A percentile compares a stretch with the other conserved stretches of the same genome.
Conservation (phyloP, 2,888 invertebrate genomes). For the Orthosia incerta region DNA sequence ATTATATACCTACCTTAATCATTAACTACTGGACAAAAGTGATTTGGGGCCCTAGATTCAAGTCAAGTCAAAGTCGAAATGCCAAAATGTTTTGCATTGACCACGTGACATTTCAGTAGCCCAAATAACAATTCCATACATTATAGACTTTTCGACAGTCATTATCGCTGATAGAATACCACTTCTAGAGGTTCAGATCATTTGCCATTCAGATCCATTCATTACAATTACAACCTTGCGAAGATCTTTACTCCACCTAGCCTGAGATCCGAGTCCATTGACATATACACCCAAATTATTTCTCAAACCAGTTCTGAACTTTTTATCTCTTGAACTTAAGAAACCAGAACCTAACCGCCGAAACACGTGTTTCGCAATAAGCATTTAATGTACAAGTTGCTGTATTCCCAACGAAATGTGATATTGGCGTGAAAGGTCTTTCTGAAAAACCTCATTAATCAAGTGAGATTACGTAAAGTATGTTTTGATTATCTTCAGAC, state of each 20-base stretch:
- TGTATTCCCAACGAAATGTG: constrained; percentile 5
- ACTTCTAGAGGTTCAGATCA: too few relatives aligned
- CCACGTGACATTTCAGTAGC: too few relatives aligned
- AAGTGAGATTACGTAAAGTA: constrained; percentile 35
- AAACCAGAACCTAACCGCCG: background rate
- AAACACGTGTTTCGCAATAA: constrained; percentile 21
- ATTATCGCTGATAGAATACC: too few relatives aligned
- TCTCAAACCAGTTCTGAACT: constrained; percentile 28
- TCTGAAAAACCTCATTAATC: constrained; percentile 40
- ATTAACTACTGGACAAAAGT: too few relatives aligned
- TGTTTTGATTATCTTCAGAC: constrained; percentile 35
- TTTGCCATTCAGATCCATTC: background rate
- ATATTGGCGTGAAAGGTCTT: constrained; percentile 21
- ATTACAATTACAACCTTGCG: background rate
- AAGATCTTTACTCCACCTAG: constrained; percentile 10
- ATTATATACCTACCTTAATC: too few relatives aligned
- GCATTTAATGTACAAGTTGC: constrained; percentile 9
- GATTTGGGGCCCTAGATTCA: too few relatives aligned
- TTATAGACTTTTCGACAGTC: too few relatives aligned
- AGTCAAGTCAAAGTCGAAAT: too few relatives aligned
- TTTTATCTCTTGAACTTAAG: constrained; percentile 19
- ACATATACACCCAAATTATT: constrained; percentile 25
- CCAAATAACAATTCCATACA: too few relatives aligned
- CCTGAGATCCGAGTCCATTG: background rate
- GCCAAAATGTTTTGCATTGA: too few relatives aligned